Base-by-base conservation (phyloP, 2,888 invertebrate genomes). In the Caenorhabditis angaria region DNA sequence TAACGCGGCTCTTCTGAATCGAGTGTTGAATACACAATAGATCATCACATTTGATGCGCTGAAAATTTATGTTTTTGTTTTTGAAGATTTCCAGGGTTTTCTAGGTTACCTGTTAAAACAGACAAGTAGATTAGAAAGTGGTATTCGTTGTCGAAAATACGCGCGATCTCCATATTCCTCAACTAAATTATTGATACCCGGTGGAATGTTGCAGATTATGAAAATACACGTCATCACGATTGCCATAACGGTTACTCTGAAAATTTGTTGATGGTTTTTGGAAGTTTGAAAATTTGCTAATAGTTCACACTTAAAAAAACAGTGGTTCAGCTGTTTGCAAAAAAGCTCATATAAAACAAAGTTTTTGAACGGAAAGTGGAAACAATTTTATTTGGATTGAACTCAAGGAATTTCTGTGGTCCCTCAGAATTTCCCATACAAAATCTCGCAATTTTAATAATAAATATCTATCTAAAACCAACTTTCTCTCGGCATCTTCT, bases 41-140 rank as follows among this genome's bases (percentile, higher is more conserved):
- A 86, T 86, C 63, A 86, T 65, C 73, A 86, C 83, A 72, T 86
- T 86, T 22, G 82, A 80, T 10, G 87, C 87, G 59, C 85, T 85
- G 70, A 69, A 85, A 75, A 10, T 8, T 57, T 8, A 12, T 3
- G 20, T 2, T 59, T 27, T 25, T 48, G 5, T 24, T 20, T 24
- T 4, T 18, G 12, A 27, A 54, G 8, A 14, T n/a, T 12, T 59
- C 48, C 29, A 29, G n/a, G 10, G 25, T 25, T 59, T 5, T 25
- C n/a, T 28, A 8, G 32, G 24, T 27, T 24, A 86, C 85, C 86
- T 86, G 73, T 87, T 87, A 24, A 87, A 69, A 68, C 86, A 85
- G 5, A 86, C 84, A 10, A 86, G 78, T n/a, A 87, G 65, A 61
- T 86, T 86, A 1, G 82, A 81, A 8, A 87, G 67, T 0, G 83